phyloP scores from a whole-genome alignment of 2,888 invertebrate species.

The Polydrusus cervinus region DNA sequence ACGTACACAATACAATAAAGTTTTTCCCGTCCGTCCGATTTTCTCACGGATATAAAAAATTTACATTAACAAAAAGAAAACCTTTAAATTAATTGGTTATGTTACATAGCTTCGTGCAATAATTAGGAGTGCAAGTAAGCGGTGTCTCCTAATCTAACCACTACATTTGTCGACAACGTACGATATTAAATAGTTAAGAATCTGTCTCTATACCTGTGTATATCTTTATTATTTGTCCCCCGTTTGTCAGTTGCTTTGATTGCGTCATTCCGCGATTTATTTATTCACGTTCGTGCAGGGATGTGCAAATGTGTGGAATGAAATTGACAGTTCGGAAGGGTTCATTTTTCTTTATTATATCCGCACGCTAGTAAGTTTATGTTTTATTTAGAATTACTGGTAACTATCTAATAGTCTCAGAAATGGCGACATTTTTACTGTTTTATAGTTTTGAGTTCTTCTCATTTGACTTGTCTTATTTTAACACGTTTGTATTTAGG shows the following conservation, averaged over 20 bases:
- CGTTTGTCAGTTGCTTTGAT: slow-evolving; percentile 22
- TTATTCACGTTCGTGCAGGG: slow-evolving; percentile 1
- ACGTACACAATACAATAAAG: neutral
- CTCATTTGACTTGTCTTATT: no score
- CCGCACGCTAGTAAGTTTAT: neutral
- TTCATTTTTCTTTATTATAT: neutral
- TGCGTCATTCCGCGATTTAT: slow-evolving; percentile 19
- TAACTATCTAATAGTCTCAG: no score
- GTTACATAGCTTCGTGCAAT: neutral
- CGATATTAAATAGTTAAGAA: slow-evolving; percentile 26
- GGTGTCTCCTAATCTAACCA: slow-evolving; percentile 14
- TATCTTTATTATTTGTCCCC: slow-evolving; percentile 26
- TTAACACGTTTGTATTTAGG: no score
- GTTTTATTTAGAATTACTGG: neutral
- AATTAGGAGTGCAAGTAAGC: neutral
- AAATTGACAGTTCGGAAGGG: slow-evolving; percentile 12
- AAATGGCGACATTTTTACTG: no score
- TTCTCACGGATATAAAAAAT: slow-evolving; percentile 23
- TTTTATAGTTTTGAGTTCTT: no score
- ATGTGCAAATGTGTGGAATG: slow-evolving; percentile 13
- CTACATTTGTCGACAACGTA: slow-evolving; percentile 17
- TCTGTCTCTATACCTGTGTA: slow-evolving; percentile 15
- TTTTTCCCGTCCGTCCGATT: slow-evolving; percentile 13
- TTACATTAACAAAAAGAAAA: slow-evolving; percentile 4
- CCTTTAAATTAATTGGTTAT: slow-evolving; percentile 3